Percentiles rank a stretch among this genome's conserved stretches.
These are phyloP conservation scores for Eriosoma lanigerum DNA, from an alignment of 1,140 invertebrate species.

Conservation along the genomic window DNA sequence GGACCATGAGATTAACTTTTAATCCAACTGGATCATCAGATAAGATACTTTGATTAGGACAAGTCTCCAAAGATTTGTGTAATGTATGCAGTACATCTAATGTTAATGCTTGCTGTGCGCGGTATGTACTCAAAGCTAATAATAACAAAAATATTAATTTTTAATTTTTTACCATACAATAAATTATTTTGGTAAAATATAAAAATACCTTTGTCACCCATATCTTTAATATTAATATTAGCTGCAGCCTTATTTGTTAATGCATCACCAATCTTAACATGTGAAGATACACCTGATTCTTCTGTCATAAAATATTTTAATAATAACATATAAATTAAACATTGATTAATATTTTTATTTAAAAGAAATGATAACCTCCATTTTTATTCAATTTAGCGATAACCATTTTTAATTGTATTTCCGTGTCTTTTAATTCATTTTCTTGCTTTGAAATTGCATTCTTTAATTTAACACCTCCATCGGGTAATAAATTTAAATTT, in stretches of 20 bases:
- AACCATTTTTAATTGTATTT: constrained; percentile 32
- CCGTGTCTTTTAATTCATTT: neutral
- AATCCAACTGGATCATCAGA: constrained; percentile 68
- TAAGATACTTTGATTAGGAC: constrained; percentile 65
- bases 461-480: constrained; percentile 36
- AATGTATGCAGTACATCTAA: constrained; percentile 71
- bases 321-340: too few species aligned
- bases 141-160: neutral
- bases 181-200: too few species aligned
- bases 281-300: neutral
- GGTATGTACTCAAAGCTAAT: constrained; percentile 64
- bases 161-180: too few species aligned
- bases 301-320: neutral
- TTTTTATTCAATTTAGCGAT: neutral
- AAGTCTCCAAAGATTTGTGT: constrained; percentile 70
- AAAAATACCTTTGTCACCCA: constrained; percentile 51
- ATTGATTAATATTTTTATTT: neutral
- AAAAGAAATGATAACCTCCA: constrained; percentile 1
- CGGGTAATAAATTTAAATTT: constrained; percentile 43
- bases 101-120: constrained; percentile 68
- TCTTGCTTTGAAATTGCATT: constrained; percentile 26
- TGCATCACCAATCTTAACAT: neutral
- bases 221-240: constrained; percentile 42
- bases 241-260: constrained; percentile 31
- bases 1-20: constrained; percentile 73